These are phyloP conservation scores for Dallia pectoralis DNA, from an alignment of 2,797 vertebrate species.

Conservation along the genomic window DNA sequence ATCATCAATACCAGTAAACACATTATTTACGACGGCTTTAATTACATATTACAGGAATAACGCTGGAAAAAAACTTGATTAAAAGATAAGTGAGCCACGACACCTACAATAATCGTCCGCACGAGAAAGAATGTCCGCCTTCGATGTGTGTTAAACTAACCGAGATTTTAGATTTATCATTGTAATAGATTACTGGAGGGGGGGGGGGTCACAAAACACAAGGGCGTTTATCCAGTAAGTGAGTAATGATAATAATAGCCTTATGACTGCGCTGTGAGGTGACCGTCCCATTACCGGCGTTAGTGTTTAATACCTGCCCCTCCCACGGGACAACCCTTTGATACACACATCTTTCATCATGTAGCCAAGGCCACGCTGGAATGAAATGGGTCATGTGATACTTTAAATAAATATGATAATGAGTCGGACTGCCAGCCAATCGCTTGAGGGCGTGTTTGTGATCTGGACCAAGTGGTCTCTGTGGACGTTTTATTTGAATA, in stretches of 20 bases:
- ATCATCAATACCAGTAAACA: conserved; percentile 44
- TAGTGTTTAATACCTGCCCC: conserved; percentile 44
- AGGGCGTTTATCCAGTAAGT: conserved; percentile 23
- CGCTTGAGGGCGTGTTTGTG: conserved; percentile 67
- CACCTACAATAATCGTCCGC: conserved; percentile 22
- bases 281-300: conserved; percentile 60
- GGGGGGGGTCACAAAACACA: conserved; percentile 36
- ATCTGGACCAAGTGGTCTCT: conserved; percentile 41
- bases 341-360: conserved; percentile 72
- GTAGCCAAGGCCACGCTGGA: conserved; percentile 61
- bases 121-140: conserved; percentile 34
- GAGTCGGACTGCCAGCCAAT: conserved; percentile 61
- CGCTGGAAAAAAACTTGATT: conserved; percentile 10
- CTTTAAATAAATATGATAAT: conserved; percentile 84
- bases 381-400: conserved; percentile 76
- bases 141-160: background rate
- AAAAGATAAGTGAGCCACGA: background rate
- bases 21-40: conserved; percentile 49
- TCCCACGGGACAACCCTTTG: conserved; percentile 65
- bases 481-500: conserved; percentile 40
- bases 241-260: conserved; percentile 59
- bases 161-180: conserved; percentile 25
- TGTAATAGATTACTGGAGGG: conserved; percentile 53
- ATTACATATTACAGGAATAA: conserved; percentile 62
- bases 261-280: conserved; percentile 62